These are phyloP conservation scores for Characodon lateralis DNA, from an alignment of 2,797 vertebrate species.

Conservation along the genomic window DNA sequence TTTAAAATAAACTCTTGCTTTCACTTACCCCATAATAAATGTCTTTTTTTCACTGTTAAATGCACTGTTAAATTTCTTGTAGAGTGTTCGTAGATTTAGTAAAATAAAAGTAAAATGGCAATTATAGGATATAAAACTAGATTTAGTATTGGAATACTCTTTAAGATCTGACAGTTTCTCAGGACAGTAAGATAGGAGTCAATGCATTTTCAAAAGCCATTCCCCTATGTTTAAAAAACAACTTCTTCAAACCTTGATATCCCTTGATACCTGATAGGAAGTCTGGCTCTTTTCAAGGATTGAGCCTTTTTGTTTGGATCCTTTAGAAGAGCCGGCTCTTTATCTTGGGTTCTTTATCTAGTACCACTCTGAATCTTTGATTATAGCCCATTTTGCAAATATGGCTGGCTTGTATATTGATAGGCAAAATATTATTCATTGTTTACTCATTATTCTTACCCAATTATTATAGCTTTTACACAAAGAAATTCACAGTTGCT, in stretches of 20 bases:
- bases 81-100: background rate
- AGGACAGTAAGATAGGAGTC: background rate
- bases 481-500: no score
- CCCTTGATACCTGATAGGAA: no score
- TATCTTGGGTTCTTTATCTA: no score
- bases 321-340: no score
- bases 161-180: background rate
- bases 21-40: background rate
- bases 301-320: no score
- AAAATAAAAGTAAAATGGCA: background rate
- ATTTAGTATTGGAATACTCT: background rate
- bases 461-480: no score
- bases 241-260: background rate
- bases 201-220: background rate
- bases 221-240: background rate
- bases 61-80: slow-evolving; percentile 13
- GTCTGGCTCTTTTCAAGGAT: no score
- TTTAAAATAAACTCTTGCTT: slow-evolving; percentile 20
- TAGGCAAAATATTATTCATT: no score
- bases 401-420: no score
- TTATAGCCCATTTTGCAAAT: no score
- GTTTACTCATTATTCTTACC: no score
- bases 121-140: background rate
- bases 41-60: slow-evolving; percentile 5
- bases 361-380: no score